Evolutionary conservation across 2,888 invertebrate species (phyloP).

Genomic region (Cerastoderma edule): DNA sequence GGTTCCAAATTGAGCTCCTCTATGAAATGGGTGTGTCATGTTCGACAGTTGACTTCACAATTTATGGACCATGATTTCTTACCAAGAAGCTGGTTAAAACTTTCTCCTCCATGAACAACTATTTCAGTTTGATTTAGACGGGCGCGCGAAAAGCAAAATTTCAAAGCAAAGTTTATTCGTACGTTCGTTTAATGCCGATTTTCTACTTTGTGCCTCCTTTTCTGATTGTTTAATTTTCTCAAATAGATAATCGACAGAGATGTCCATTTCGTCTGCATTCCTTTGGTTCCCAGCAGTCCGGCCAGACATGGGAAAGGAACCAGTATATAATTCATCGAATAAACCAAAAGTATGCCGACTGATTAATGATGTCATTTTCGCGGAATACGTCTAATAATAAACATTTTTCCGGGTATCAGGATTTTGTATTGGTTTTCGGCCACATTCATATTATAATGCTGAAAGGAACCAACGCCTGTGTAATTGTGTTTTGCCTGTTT

Average conservation of each 20-base stretch:
- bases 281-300: not conserved
- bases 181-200: constrained; percentile 25
- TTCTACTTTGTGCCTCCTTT: constrained; percentile 66
- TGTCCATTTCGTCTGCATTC: constrained; percentile 13
- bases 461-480: not conserved
- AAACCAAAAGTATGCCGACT: not conserved
- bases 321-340: not conserved
- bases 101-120: too few species aligned
- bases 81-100: too few species aligned
- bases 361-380: constrained; percentile 40
- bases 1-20: too few species aligned
- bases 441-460: not conserved
- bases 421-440: not conserved
- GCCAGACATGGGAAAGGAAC: constrained; percentile 1
- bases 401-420: constrained; percentile 13
- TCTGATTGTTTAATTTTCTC: constrained; percentile 74
- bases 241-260: constrained; percentile 69
- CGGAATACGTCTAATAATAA: constrained; percentile 45
- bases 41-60: too few species aligned
- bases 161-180: not conserved
- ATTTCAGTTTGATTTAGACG: too few species aligned
- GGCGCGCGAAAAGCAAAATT: too few species aligned
- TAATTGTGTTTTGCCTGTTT: not conserved
- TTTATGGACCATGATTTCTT: too few species aligned
- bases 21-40: too few species aligned